A percentile compares a stretch with the other conserved stretches of the same genome.
Evolutionary conservation across 1,140 invertebrate species (phyloP).

Genomic region (Ostrea denselamellosa): DNA sequence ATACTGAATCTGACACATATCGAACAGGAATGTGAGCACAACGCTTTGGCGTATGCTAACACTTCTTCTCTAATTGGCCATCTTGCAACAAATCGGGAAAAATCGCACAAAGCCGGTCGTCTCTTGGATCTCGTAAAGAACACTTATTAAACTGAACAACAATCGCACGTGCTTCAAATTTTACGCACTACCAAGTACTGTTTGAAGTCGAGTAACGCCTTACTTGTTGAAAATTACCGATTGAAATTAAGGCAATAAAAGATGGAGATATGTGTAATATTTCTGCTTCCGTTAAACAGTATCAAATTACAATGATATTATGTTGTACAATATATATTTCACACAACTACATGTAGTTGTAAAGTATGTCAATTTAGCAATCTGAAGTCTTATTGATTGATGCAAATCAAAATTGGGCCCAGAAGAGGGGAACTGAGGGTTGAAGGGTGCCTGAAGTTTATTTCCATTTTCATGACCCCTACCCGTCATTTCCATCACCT

Average conservation of each 20-base stretch:
- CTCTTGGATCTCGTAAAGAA: background rate
- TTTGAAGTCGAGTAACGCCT: constrained; percentile 15
- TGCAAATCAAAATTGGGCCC: background rate
- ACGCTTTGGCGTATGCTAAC: background rate
- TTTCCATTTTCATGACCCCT: background rate
- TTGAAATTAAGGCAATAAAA: constrained; percentile 17
- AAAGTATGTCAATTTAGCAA: background rate
- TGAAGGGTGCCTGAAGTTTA: background rate
- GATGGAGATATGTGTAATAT: background rate
- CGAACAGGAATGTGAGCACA: background rate
- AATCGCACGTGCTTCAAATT: constrained; percentile 1
- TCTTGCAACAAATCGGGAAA: background rate
- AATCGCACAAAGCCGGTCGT: background rate
- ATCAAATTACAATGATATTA: background rate
- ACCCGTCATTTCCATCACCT: background rate
- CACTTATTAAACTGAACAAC: background rate
- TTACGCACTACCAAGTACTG: background rate
- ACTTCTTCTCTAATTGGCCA: background rate
- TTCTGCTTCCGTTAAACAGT: background rate
- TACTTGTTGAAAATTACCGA: constrained; percentile 16
- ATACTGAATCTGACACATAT: background rate
- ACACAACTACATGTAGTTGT: background rate
- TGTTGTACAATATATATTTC: background rate
- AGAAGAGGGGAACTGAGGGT: background rate
- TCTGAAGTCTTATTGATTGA: background rate